Conservation (phyloP, 2,888 invertebrate genomes). For the Drosophila fungiperda region DNA sequence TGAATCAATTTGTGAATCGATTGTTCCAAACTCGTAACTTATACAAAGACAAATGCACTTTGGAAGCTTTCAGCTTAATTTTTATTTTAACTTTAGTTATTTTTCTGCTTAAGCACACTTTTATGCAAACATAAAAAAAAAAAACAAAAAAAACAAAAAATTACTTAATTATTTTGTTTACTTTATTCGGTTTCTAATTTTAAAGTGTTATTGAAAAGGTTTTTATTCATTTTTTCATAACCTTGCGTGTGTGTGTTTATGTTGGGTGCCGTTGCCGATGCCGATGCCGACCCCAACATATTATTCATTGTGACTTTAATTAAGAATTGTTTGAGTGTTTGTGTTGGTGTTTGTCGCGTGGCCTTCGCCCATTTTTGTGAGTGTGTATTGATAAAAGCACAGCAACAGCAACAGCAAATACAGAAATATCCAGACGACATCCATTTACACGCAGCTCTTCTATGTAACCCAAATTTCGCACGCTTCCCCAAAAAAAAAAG, state of each 20-base stretch:
- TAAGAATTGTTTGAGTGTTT: conserved; percentile 46
- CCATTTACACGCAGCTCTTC: conserved; percentile 63
- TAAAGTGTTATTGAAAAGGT: conserved; percentile 9
- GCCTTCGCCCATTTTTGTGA: conserved; percentile 47
- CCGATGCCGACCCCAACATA: conserved; percentile 47
- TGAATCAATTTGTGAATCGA: neutral
- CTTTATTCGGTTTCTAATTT: conserved; percentile 16
- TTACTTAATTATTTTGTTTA: conserved; percentile 23
- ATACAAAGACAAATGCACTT: conserved; percentile 21
- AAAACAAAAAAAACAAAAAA: conserved; percentile 4
- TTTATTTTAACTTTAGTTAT: conserved; percentile 18
- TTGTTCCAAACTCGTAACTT: neutral
- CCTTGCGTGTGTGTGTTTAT: conserved; percentile 47
- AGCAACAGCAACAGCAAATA: conserved; percentile 15
- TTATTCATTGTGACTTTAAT: conserved; percentile 73
- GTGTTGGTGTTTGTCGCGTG: conserved; percentile 46
- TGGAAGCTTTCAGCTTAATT: conserved; percentile 25
- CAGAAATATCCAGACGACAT: conserved; percentile 65
- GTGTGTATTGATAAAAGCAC: conserved; percentile 25
- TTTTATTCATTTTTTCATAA: conserved; percentile 67
- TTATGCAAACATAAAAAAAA: conserved; percentile 23
- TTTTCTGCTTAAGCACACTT: conserved; percentile 6
- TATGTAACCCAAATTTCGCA: conserved; percentile 5
- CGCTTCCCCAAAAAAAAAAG: neutral
- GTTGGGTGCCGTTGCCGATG: conserved; percentile 2